Evolutionary conservation across 2,888 invertebrate species (phyloP).

Genomic region (Ypsolopha scabrella): DNA sequence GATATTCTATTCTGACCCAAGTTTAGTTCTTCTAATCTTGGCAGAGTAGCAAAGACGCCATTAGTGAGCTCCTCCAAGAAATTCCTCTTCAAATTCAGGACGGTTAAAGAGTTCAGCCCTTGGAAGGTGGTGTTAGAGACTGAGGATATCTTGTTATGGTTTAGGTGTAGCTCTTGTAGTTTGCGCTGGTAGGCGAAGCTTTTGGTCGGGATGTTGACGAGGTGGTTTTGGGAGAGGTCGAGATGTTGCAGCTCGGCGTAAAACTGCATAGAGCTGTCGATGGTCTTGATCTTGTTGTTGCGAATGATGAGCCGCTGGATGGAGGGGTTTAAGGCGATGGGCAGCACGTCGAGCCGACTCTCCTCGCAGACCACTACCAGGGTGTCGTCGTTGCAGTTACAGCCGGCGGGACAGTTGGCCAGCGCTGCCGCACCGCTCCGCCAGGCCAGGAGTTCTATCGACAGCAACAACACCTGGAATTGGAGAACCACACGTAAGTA

Average conservation of each 20-base stretch:
- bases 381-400: conserved; percentile 91
- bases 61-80: conserved; percentile 83
- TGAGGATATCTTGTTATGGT: conserved; percentile 87
- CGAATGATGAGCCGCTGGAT: conserved; percentile 86
- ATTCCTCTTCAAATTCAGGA: conserved; percentile 85
- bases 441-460: conserved; percentile 44
- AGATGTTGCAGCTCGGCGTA: conserved; percentile 88
- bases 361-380: conserved; percentile 88
- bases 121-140: conserved; percentile 84
- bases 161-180: conserved; percentile 84
- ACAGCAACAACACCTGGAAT: conserved; percentile 54
- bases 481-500: not conserved
- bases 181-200: conserved; percentile 86
- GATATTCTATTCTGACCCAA: conserved; percentile 88
- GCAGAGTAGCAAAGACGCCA: conserved; percentile 79
- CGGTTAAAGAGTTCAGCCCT: conserved; percentile 81
- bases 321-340: conserved; percentile 91
- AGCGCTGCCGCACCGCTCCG: conserved; percentile 66
- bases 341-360: conserved; percentile 88
- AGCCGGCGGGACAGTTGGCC: conserved; percentile 88
- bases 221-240: conserved; percentile 86
- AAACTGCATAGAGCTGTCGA: conserved; percentile 91
- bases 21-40: conserved; percentile 86
- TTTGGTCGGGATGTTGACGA: conserved; percentile 82
- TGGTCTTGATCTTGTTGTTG: conserved; percentile 88